Conservation (phyloP, 2,797 vertebrate species). For the Sparus aurata region DNA sequence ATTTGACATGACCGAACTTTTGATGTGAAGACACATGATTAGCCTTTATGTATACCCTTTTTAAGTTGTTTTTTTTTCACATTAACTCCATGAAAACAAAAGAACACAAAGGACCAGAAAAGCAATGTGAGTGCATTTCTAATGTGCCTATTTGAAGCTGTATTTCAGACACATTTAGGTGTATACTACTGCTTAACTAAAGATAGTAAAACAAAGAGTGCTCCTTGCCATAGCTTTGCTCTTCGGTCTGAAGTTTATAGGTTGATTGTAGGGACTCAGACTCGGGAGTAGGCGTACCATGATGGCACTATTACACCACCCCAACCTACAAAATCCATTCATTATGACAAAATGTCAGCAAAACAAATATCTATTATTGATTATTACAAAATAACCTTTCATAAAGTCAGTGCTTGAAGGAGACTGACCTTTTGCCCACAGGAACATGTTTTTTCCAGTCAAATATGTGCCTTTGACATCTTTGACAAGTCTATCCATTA, state of each 20-base stretch:
- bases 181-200: not conserved
- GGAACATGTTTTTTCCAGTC: not conserved
- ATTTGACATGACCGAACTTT: not conserved
- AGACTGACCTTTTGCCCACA: not conserved
- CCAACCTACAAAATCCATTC: not conserved
- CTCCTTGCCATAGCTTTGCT: not conserved
- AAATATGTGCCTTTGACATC: too few species aligned
- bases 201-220: not conserved
- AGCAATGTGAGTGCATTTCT: not conserved
- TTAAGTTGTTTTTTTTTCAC: not conserved
- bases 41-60: slow-evolving; percentile 1
- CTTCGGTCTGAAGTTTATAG: not conserved
- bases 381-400: not conserved
- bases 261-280: not conserved
- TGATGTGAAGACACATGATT: not conserved
- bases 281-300: not conserved
- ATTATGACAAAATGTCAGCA: not conserved
- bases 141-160: not conserved
- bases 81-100: not conserved
- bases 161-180: not conserved
- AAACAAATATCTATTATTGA: slow-evolving; percentile 1
- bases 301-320: not conserved
- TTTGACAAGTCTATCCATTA: too few species aligned
- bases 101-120: not conserved
- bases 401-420: not conserved